Evolutionary conservation across 2,113 vertebrate genomes (phyloP).

Genomic region (Indicator indicator): DNA sequence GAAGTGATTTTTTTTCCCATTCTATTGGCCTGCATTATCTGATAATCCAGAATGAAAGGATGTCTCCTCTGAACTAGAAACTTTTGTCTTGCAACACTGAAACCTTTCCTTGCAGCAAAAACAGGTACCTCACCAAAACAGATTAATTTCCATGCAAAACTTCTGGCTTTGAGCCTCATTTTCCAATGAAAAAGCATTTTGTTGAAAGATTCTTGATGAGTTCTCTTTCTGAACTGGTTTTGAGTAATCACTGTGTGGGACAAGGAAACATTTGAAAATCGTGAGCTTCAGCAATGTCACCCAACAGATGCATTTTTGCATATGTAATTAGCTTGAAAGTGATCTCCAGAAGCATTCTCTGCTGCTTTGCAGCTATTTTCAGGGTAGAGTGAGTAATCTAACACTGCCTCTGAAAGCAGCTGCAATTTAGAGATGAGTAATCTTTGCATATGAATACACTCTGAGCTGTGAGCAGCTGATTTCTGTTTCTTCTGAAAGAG

Average conservation of each 20-base stretch:
- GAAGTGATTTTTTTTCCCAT: neutral
- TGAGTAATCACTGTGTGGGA: neutral
- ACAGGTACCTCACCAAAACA: neutral
- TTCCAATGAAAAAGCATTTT: neutral
- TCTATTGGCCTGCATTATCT: neutral
- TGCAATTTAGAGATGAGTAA: slow-evolving; percentile 41
- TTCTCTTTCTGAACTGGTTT: slow-evolving; percentile 5
- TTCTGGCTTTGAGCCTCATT: neutral
- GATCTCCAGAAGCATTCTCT: neutral
- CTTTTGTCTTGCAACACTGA: neutral
- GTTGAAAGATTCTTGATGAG: slow-evolving; percentile 25
- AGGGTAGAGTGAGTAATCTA: neutral
- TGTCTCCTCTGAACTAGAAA: slow-evolving; percentile 2
- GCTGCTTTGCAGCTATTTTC: slow-evolving; percentile 28
- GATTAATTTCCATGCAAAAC: neutral
- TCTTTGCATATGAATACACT: slow-evolving; percentile 50
- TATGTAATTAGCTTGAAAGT: slow-evolving; percentile 24
- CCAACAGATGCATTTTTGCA: slow-evolving; percentile 30
- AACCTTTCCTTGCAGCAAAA: neutral
- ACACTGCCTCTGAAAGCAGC: slow-evolving; percentile 16
- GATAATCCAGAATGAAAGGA: neutral
- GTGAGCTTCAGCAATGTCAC: slow-evolving; percentile 16
- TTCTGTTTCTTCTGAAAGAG: slow-evolving; percentile 18
- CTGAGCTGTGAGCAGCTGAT: slow-evolving; percentile 17
- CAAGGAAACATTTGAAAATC: neutral